Evolutionary conservation across 2,797 vertebrate genomes (phyloP).

Genomic region (Acipenser ruthenus): DNA sequence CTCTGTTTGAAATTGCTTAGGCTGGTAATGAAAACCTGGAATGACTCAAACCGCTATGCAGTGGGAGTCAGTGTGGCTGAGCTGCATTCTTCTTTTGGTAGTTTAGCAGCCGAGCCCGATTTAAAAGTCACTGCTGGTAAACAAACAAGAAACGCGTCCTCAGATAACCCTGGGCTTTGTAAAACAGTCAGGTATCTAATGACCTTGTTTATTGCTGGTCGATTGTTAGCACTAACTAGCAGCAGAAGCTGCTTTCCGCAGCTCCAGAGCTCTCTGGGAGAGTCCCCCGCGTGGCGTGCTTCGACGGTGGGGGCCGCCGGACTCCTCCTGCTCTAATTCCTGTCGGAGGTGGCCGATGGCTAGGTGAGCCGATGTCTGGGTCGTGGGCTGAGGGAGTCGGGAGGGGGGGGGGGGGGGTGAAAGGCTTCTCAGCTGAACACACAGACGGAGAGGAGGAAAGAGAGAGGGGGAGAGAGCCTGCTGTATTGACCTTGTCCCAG

Average conservation of each 20-base stretch:
- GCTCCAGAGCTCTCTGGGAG: slow-evolving; percentile 39
- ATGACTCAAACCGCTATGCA: too few species aligned
- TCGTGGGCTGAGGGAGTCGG: slow-evolving; percentile 28
- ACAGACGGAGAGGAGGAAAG: slow-evolving; percentile 36
- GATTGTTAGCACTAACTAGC: slow-evolving; percentile 22
- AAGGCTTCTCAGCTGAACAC: slow-evolving; percentile 41
- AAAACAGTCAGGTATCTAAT: neutral
- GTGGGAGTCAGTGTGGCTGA: too few species aligned
- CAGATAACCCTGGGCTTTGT: too few species aligned
- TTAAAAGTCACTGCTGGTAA: too few species aligned
- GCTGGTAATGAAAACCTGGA: too few species aligned
- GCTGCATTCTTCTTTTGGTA: too few species aligned
- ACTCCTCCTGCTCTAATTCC: slow-evolving; percentile 13
- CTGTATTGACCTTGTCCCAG: slow-evolving; percentile 59
- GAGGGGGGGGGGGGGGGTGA: slow-evolving; percentile 41
- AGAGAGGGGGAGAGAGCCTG: slow-evolving; percentile 35
- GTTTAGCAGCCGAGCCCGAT: too few species aligned
- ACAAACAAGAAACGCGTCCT: too few species aligned
- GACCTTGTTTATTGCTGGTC: slow-evolving; percentile 5
- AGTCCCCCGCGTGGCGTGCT: too few species aligned
- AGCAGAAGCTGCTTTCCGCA: slow-evolving; percentile 27
- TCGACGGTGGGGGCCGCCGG: slow-evolving; percentile 14
- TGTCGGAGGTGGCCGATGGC: neutral
- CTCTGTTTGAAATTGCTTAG: too few species aligned
- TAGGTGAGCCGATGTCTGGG: too few species aligned